Base-by-base conservation (phyloP, 1,140 invertebrate genomes). In the Caenorhabditis brenneri region DNA sequence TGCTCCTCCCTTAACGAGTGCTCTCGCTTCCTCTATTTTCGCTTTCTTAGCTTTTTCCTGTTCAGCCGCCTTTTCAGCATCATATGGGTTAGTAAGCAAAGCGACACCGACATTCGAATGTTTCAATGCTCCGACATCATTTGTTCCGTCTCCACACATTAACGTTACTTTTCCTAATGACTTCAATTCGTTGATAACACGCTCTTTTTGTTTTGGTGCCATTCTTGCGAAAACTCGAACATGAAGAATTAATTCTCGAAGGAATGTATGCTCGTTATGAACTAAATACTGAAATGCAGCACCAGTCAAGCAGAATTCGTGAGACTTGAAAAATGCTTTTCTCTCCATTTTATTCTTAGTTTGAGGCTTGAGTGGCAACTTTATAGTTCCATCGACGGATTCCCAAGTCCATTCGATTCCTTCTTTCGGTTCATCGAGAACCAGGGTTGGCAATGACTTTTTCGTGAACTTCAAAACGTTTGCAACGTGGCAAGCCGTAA, bases 131-230 rank as follows among this genome's bases (percentile, higher is more conserved):
- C 98, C 98, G 31, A 99, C 98, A 93, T 99, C 98, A 92, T 99
- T 99, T 1, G 98, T 99, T 84, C 98, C 98, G 93, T 99, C 98
- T n/a, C 98, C 98, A 91, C 97, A 99, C 98, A 99, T 99, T 0
- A 99, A 91, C 0, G 97, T 98, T 3, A 93, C 93, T 90, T 94
- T 97, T 27, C 97, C 97, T 1, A 96, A 90, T 36, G 93, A 92
- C 91, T 98, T 98, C 36, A 99, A 91, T 12, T 94, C 94, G 1
- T 95, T 95, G 49, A 99, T 95, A 2, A 98, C 95, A 91, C 94
- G 95, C 92, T 99, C 97, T 83, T 98, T 98, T 91, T 98, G 96
- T 90, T 97, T 98, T 2, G 97, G 97, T 16, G 95, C 95, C 89
- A 97, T 96, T 88, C 97, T 93, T 2, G 97, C 96, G 92, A 95